Conservation (phyloP, 2,113 vertebrate species). For the Coturnix japonica region DNA sequence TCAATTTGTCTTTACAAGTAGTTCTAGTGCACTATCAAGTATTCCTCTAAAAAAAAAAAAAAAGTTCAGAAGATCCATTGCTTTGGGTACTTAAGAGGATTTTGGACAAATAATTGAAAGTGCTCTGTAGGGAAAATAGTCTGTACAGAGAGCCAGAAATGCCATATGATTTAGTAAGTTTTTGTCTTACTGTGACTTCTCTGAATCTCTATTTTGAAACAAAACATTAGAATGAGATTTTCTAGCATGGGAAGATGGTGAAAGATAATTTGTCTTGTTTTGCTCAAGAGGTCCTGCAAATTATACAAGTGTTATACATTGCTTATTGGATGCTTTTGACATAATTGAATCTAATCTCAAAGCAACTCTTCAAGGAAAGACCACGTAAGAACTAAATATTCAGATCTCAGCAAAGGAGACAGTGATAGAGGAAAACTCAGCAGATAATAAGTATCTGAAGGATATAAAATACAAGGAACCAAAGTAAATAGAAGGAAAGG, state of each 20-base stretch:
- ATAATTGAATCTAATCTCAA: not conserved
- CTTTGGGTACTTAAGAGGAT: slow-evolving; percentile 19
- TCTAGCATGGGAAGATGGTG: not conserved
- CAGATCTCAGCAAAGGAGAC: not conserved
- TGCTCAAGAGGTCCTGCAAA: not conserved
- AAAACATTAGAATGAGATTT: slow-evolving; percentile 14
- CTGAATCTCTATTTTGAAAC: slow-evolving; percentile 7
- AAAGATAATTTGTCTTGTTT: slow-evolving; percentile 24
- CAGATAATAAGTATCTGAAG: not conserved
- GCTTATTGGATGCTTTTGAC: not conserved
- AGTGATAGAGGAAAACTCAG: not conserved
- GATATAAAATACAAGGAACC: not conserved
- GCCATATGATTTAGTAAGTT: slow-evolving; percentile 6
- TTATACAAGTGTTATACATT: not conserved
- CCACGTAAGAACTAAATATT: not conserved
- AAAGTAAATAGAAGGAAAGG: not conserved
- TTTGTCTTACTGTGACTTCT: not conserved
- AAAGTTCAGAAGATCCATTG: slow-evolving; percentile 31
- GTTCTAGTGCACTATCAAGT: not conserved
- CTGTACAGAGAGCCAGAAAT: slow-evolving; percentile 22
- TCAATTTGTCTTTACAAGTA: slow-evolving; percentile 58
- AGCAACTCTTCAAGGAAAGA: not conserved
- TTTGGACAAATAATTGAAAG: slow-evolving; percentile 27
- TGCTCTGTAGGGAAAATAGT: slow-evolving; percentile 2
- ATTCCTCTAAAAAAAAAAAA: slow-evolving; percentile 29